Evolutionary conservation across 2,888 invertebrate genomes (phyloP), one percentile per base, ranked within the genome.

Genomic region (Tillus elongatus): DNA sequence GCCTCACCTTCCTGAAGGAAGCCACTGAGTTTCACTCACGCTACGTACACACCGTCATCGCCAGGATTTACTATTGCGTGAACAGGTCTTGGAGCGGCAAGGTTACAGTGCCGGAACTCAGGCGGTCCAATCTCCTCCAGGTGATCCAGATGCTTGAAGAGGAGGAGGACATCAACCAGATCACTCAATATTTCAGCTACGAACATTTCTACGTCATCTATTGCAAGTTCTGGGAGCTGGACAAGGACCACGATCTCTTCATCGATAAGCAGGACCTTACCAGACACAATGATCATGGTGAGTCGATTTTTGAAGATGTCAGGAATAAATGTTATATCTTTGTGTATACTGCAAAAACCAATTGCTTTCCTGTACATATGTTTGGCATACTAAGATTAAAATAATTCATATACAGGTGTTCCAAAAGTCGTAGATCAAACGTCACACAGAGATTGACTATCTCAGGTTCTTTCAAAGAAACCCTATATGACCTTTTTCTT

Each of bases 131-230:
- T 68, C 77, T 96, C 46, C 72, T 96, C 35, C 78, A 79, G 62
- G 76, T 84, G 42, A 78, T 92, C 48, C 79, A 82, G 47, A 66
- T 88, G 39, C 70, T 96, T 40, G 95, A 96, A 63, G 87, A 91
- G 54, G 95, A 96, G 65, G 93, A 95, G 58, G 96, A 97, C 62
- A 96, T 96, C 57, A 97, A 96, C 70, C 90, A 91, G 70, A 82
- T 86, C 48, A 85, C 85, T 53, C 83, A 84, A 57, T 85, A 77
- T 61, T 86, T 86, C 73, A 96, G 96, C 62, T 98, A 99, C 66
- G 98, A 99, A 67, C 98, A 98, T 71, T 98, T 98, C 70, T 98
- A 98, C 71, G 98, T 98, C 42, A 96, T 98, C 64, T 98, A 99
- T 68, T 98, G 98, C 74, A 98, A 98, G 68, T 99, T 98, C 71